Evolutionary conservation across 2,113 vertebrate genomes (phyloP).

Genomic region (Ammodytes marinus): DNA sequence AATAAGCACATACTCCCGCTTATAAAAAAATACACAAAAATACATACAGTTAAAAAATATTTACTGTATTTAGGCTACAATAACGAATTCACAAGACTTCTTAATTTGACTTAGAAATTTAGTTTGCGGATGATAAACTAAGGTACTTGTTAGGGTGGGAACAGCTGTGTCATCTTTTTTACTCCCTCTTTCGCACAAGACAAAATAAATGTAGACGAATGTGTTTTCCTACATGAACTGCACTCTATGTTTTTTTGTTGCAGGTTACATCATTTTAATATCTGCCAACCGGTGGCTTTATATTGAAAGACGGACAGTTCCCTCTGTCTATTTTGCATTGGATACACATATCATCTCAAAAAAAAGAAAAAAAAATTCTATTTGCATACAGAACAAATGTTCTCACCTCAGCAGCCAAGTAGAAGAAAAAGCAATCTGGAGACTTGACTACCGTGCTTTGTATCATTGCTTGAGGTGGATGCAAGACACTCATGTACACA

Average conservation of each 20-base stretch:
- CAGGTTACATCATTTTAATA: background rate
- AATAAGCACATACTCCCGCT: conserved; percentile 24
- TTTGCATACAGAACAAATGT: background rate
- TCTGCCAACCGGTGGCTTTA: background rate
- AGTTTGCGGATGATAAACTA: conserved; percentile 9
- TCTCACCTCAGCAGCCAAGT: background rate
- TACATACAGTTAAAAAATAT: background rate
- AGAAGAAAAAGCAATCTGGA: background rate
- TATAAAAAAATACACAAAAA: conserved; percentile 17
- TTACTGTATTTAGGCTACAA: no score
- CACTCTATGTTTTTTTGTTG: no score
- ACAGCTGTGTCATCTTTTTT: background rate
- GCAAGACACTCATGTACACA: background rate
- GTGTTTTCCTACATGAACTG: background rate
- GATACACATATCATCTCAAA: background rate
- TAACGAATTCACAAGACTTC: conserved; percentile 13
- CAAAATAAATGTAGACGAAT: background rate
- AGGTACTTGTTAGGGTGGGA: conserved; percentile 11
- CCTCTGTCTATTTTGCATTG: background rate
- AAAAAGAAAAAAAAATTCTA: background rate
- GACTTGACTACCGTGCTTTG: background rate
- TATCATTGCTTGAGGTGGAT: background rate
- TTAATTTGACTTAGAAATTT: conserved; percentile 23
- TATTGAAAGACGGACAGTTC: background rate
- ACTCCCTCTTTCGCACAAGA: background rate